Evolutionary conservation across 2,888 invertebrate species (phyloP).

Genomic region (Melieria picta): DNA sequence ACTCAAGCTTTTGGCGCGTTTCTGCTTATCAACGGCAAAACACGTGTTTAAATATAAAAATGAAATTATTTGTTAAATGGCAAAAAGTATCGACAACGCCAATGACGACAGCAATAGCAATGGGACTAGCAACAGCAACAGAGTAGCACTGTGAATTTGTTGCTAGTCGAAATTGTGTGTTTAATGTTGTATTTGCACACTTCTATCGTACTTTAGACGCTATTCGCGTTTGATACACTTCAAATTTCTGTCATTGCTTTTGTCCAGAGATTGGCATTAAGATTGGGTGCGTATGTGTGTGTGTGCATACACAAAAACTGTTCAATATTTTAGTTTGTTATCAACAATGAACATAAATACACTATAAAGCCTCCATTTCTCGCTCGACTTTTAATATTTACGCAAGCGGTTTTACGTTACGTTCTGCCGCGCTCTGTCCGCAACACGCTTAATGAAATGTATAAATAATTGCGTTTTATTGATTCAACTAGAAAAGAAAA

Average conservation of each 20-base stretch:
- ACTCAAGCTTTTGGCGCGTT: constrained; percentile 42
- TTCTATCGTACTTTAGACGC: too few species aligned
- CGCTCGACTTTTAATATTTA: background rate
- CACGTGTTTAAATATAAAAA: constrained; percentile 43
- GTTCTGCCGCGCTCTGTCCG: too few species aligned
- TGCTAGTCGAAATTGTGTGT: too few species aligned
- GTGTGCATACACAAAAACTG: background rate
- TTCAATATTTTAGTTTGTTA: background rate
- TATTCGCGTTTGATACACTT: constrained; percentile 13
- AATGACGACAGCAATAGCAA: background rate
- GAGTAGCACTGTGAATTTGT: background rate
- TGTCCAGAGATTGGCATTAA: background rate
- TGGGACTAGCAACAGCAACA: background rate
- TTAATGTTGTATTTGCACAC: too few species aligned
- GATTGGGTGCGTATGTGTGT: background rate
- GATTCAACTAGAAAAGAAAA: too few species aligned
- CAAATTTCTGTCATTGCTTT: background rate
- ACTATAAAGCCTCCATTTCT: background rate
- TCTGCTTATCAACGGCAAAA: constrained; percentile 42
- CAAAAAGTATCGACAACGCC: background rate
- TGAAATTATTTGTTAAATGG: constrained; percentile 12
- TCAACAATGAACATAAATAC: background rate
- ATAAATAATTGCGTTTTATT: too few species aligned
- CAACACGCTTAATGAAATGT: too few species aligned
- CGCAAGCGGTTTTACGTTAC: too few species aligned